Evolutionary conservation across 2,888 invertebrate species (phyloP).

Genomic region (Nebria salina): DNA sequence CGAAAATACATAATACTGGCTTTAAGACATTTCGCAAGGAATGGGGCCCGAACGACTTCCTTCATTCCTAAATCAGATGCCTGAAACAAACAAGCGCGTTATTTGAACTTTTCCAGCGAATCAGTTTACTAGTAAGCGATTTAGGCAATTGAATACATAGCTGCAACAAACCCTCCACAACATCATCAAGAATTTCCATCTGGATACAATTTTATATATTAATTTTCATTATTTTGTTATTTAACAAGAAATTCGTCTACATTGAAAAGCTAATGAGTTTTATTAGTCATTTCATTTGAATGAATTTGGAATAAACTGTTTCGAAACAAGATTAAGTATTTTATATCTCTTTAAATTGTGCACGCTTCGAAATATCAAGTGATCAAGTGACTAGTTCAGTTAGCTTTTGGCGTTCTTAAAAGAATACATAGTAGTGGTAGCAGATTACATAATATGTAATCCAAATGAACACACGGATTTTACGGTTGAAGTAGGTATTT

Average conservation of each 20-base stretch:
- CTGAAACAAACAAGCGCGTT: neutral
- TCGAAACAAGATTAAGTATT: no score
- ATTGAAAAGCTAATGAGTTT: no score
- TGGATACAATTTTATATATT: neutral
- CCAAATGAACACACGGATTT: constrained; percentile 25
- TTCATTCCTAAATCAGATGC: constrained; percentile 3
- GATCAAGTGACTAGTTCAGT: no score
- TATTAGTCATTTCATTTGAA: no score
- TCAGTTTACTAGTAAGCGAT: constrained; percentile 3
- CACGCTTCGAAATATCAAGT: no score
- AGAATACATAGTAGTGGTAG: constrained; percentile 4
- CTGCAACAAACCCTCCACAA: neutral
- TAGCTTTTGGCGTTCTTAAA: neutral
- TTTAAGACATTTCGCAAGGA: constrained; percentile 29
- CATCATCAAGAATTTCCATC: neutral
- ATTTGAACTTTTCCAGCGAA: neutral
- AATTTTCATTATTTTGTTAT: neutral
- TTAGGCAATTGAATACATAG: neutral
- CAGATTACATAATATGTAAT: constrained; percentile 24
- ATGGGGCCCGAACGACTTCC: neutral
- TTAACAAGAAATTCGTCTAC: neutral
- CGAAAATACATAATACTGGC: constrained; percentile 40
- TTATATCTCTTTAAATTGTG: no score
- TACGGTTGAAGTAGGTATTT: constrained; percentile 27
- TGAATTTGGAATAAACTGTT: no score